Evolutionary conservation across 2,113 vertebrate species (phyloP).

Genomic region (Oplegnathus fasciatus): DNA sequence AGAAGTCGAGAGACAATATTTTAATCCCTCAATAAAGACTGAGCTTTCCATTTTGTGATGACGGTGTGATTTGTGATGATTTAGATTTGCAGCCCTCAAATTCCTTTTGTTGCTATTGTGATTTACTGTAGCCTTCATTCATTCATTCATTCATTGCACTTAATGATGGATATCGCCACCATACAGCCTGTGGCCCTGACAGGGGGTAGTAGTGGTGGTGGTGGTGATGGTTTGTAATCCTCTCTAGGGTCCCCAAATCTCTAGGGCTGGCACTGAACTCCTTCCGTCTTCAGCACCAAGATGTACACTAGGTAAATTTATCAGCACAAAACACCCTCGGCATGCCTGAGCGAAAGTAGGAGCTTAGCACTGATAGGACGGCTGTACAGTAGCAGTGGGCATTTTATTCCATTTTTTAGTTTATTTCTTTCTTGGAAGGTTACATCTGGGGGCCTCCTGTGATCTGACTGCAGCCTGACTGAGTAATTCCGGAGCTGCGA

Average conservation of each 20-base stretch:
- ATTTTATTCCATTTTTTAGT: conserved; percentile 71
- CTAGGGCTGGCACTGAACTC: conserved; percentile 21
- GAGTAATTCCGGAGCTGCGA: conserved; percentile 74
- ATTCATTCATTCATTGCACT: conserved; percentile 40
- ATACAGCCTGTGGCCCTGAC: conserved; percentile 26
- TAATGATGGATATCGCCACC: conserved; percentile 30
- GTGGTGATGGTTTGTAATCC: conserved; percentile 48
- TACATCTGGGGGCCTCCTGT: conserved; percentile 65
- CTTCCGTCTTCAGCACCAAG: conserved; percentile 36
- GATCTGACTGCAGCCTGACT: conserved; percentile 69
- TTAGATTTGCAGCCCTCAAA: conserved; percentile 3
- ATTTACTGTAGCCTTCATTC: conserved; percentile 8
- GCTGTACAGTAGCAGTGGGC: conserved; percentile 60
- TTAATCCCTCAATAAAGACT: background rate
- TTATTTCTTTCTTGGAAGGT: conserved; percentile 56
- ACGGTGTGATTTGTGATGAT: background rate
- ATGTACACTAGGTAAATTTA: conserved; percentile 65
- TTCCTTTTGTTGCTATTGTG: conserved; percentile 2
- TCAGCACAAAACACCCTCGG: conserved; percentile 67
- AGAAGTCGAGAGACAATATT: background rate
- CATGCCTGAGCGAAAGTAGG: conserved; percentile 56
- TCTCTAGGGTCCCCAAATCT: conserved; percentile 47
- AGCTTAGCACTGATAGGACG: conserved; percentile 55
- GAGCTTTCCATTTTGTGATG: conserved; percentile 10
- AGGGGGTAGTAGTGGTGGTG: background rate